A percentile compares a stretch with the other conserved stretches of the same genome.
phyloP scores from a whole-genome alignment of 2,797 vertebrate genomes.

The Enteromius argenteus region DNA sequence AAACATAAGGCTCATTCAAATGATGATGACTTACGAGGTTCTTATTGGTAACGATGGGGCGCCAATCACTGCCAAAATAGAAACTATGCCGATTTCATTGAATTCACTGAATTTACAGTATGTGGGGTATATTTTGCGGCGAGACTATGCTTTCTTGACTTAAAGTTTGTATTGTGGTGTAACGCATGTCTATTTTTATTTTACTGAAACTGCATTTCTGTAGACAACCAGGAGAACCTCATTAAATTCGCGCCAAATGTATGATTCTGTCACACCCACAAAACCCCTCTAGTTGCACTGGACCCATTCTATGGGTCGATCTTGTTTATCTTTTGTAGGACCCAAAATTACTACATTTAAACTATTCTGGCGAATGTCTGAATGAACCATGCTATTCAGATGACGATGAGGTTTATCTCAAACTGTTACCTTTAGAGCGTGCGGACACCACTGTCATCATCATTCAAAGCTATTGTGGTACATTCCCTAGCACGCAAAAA shows the following conservation, averaged over 20 bases:
- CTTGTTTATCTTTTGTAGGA: conserved; percentile 29
- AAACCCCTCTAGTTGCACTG: conserved; percentile 35
- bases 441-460: conserved; percentile 32
- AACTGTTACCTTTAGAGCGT: conserved; percentile 35
- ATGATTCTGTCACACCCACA: conserved; percentile 41
- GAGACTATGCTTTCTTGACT: neutral
- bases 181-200: conserved; percentile 37
- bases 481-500: conserved; percentile 10
- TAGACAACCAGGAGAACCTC: conserved; percentile 26
- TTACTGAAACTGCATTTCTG: conserved; percentile 8
- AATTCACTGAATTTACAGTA: conserved; percentile 1
- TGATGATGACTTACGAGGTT: neutral
- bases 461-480: conserved; percentile 23
- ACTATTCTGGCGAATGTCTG: conserved; percentile 35
- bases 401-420: conserved; percentile 45
- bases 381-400: conserved; percentile 42
- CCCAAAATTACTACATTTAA: conserved; percentile 52
- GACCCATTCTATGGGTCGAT: conserved; percentile 10
- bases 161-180: conserved; percentile 19
- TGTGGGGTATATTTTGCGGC: conserved; percentile 20
- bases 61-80: neutral
- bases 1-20: neutral
- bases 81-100: neutral
- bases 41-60: neutral
- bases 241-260: conserved; percentile 43